phyloP scores from a whole-genome alignment of 2,113 vertebrate genomes.

The Crotophaga sulcirostris region DNA sequence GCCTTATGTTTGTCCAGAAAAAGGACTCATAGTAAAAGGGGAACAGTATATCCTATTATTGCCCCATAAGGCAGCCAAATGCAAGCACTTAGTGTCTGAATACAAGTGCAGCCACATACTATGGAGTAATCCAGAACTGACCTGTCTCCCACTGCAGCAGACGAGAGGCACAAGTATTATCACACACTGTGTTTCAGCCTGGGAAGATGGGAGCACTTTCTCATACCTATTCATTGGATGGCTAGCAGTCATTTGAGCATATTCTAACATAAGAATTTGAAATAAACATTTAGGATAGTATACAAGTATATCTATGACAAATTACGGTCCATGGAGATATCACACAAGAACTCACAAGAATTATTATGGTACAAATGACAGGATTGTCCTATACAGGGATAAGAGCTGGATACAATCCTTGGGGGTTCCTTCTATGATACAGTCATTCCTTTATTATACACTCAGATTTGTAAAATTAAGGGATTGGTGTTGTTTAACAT shows the following conservation, averaged over 20 bases:
- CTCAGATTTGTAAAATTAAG: too few relatives aligned
- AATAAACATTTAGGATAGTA: not conserved
- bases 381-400: too few relatives aligned
- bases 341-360: not conserved
- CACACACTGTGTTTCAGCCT: not conserved
- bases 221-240: not conserved
- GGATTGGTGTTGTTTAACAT: too few relatives aligned
- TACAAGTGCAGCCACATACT: not conserved
- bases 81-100: not conserved
- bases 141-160: not conserved
- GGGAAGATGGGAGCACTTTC: fast-evolving
- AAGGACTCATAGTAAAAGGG: not conserved
- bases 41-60: not conserved
- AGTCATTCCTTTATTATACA: too few relatives aligned
- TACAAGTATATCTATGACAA: not conserved
- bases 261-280: not conserved
- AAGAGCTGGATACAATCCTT: too few relatives aligned
- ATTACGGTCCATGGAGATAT: not conserved
- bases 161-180: not conserved
- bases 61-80: not conserved
- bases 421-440: too few relatives aligned
- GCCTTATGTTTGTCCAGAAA: not conserved
- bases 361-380: too few relatives aligned
- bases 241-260: fast-evolving
- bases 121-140: not conserved